Percentiles rank a stretch among this genome's conserved stretches.
phyloP scores from a whole-genome alignment of 2,888 invertebrate genomes.

The Melanophora roralis region DNA sequence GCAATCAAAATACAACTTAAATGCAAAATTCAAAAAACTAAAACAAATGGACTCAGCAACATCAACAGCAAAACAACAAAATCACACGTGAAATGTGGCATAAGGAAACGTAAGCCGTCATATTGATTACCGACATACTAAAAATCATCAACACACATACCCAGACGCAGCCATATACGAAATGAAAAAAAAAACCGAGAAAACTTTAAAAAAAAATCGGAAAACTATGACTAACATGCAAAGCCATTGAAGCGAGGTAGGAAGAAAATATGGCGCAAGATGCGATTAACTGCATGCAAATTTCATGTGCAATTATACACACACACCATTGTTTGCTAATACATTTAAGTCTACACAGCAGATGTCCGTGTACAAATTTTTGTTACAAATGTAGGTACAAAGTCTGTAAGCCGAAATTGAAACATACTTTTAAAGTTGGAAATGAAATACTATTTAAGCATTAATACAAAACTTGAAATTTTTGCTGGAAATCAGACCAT shows the following conservation, averaged over 20 bases:
- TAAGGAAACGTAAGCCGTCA: slow-evolving; percentile 43
- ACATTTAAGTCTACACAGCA: not conserved
- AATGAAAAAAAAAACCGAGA: not conserved
- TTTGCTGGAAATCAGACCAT: not conserved
- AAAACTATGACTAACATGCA: slow-evolving; percentile 43
- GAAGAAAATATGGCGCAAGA: slow-evolving; percentile 43
- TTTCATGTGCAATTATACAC: slow-evolving; percentile 49
- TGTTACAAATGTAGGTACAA: not conserved
- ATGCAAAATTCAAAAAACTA: not conserved
- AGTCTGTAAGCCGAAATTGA: not conserved
- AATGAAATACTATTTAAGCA: not conserved
- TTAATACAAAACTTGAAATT: not conserved
- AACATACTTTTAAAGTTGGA: not conserved
- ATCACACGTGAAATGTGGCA: slow-evolving; percentile 16
- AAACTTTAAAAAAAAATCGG: not conserved
- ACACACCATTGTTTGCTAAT: slow-evolving; percentile 20
- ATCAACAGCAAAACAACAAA: not conserved
- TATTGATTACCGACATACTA: slow-evolving; percentile 31
- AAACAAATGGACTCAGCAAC: not conserved
- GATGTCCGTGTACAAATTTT: not conserved
- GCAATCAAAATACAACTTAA: not conserved
- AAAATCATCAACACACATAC: not conserved
- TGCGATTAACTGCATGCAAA: slow-evolving; percentile 61
- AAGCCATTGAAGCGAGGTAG: slow-evolving; percentile 18
- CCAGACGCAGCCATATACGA: not conserved